Base-by-base conservation (phyloP, 2,113 vertebrate genomes). In the Amia ocellicauda region DNA sequence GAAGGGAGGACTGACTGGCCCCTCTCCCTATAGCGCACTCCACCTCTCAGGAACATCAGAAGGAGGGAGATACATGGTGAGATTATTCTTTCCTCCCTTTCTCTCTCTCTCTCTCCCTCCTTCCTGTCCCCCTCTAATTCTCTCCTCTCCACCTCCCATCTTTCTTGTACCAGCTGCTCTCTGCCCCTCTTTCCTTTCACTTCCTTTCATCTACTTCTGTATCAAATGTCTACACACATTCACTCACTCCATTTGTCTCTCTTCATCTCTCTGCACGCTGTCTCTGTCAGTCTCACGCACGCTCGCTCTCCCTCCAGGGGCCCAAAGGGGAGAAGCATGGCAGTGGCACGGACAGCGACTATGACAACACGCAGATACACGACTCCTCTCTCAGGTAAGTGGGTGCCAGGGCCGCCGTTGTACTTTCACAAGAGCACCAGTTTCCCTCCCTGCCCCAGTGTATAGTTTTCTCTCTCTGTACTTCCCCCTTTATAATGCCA, bases 321-420 rank as follows among this genome's bases (percentile, higher is more conserved):
- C 83, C 90, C 66, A 98, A 93, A 76, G 73, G 89, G 42, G 95
- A 97, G 71, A 92, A 92, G 63, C 95, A 96, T 0, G 91, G 93
- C 77, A 99, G 96, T 0, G 94, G 96, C 36, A 91, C 95, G 0
- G 96, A 99, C 83, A 98, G 96, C 0, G 96, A 99, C 85, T 99
- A 99, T 0, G 96, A 99, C 82, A 99, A 99, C 86, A 97, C 96
- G 0, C 96, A 94, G 69, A 89, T 86, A 0, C 90, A 93, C 16
- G 95, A 99, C 22, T 71, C 87, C 3, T 88, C 93, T 3, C 71
- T 92, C 67, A 92, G 96, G 96, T 98, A 8, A 79, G 87, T 60
- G 40, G 9, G 24, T 28, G 26, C 19, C 27, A 17, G n/a, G n/a
- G n/a, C n/a, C n/a, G n/a, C n/a, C n/a, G n/a, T n/a, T n/a, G n/a